These are phyloP conservation scores for Onchidella celtica DNA, from an alignment of 2,888 invertebrate species.

Conservation along the genomic window DNA sequence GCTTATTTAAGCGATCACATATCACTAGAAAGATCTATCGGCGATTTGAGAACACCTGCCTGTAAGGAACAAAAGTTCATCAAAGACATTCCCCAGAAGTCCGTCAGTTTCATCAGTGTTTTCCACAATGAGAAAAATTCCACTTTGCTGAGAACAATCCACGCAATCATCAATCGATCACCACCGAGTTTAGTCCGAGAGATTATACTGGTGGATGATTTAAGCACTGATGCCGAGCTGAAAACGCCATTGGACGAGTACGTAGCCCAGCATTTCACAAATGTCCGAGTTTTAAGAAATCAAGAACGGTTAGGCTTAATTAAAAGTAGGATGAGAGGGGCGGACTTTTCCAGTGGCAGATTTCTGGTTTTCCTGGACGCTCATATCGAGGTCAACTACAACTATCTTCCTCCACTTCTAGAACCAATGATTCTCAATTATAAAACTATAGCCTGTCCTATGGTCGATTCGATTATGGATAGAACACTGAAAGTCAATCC, in stretches of 20 bases:
- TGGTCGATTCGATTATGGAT: not conserved
- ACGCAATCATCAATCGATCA: constrained; percentile 42
- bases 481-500: not conserved
- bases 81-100: not conserved
- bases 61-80: not conserved
- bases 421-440: constrained; percentile 11
- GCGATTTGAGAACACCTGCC: not conserved
- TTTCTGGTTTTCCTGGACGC: constrained; percentile 49
- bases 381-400: constrained; percentile 43
- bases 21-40: not conserved
- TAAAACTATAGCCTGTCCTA: not conserved
- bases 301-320: constrained; percentile 36
- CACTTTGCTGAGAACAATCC: constrained; percentile 41
- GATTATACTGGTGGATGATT: constrained; percentile 47
- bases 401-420: constrained; percentile 43
- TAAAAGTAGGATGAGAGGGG: constrained; percentile 35
- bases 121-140: constrained; percentile 43
- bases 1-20: not conserved
- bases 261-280: constrained; percentile 17
- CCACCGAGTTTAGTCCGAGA: constrained; percentile 35
- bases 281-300: constrained; percentile 34
- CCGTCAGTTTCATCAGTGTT: constrained; percentile 26
- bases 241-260: constrained; percentile 35
- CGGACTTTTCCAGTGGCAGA: constrained; percentile 31
- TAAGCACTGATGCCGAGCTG: constrained; percentile 33